These are phyloP conservation scores for Acrocephalus arundinaceus DNA, from an alignment of 2,113 vertebrate genomes.

Conservation along the genomic window DNA sequence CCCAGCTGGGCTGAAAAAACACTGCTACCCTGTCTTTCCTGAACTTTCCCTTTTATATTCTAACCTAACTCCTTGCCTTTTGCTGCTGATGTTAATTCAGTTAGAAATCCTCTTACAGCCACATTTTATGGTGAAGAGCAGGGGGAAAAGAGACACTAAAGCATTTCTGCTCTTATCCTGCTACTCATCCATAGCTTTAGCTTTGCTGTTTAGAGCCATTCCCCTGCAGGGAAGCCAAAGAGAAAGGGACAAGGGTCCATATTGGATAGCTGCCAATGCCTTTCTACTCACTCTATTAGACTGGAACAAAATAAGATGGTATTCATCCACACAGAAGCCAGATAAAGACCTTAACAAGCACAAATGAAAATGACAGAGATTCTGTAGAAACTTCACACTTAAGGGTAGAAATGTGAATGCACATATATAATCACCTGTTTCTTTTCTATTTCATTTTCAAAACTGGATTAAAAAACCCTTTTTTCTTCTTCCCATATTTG, in stretches of 20 bases:
- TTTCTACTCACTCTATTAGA: background rate
- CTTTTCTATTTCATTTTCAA: background rate
- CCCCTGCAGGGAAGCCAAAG: background rate
- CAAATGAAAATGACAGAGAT: background rate
- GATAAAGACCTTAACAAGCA: background rate
- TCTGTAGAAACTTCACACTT: background rate
- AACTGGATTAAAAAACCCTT: background rate
- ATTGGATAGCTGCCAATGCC: background rate
- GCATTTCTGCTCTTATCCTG: background rate
- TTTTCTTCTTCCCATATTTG: background rate
- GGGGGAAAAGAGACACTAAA: background rate
- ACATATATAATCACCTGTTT: background rate
- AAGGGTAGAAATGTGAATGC: background rate
- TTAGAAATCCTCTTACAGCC: background rate
- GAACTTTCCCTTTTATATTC: background rate
- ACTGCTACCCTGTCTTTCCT: background rate
- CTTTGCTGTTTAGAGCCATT: background rate
- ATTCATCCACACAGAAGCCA: background rate
- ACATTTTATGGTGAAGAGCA: background rate
- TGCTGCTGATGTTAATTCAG: background rate
- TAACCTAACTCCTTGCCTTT: background rate
- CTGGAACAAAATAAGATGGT: background rate
- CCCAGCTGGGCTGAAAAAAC: background rate
- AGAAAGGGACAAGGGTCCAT: background rate
- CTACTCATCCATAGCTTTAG: background rate